These are phyloP conservation scores for Oreochromis tanganicae DNA, from an alignment of 2,113 vertebrate genomes.

Conservation along the genomic window DNA sequence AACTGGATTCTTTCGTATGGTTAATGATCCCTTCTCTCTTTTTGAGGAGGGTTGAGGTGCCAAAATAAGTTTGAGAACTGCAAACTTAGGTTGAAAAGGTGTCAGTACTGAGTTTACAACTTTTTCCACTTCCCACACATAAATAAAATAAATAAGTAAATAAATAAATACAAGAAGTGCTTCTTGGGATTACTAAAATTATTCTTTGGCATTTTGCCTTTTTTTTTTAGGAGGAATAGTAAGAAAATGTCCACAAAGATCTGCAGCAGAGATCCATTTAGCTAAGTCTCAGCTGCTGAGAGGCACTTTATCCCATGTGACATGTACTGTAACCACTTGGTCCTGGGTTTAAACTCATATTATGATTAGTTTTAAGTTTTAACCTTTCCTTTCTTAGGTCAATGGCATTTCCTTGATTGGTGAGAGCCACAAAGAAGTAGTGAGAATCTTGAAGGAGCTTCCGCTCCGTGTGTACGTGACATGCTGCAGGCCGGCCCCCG, in stretches of 20 bases:
- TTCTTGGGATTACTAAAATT: background rate
- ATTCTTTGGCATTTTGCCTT: background rate
- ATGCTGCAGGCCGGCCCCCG: conserved; percentile 81
- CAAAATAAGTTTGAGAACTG: background rate
- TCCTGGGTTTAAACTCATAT: background rate
- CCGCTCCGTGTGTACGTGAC: conserved; percentile 86
- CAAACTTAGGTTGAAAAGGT: background rate
- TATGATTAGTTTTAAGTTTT: background rate
- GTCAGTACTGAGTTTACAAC: background rate
- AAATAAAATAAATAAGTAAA: no score
- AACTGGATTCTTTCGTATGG: background rate
- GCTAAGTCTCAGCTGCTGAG: background rate
- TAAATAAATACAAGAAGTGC: background rate
- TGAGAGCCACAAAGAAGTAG: conserved; percentile 89
- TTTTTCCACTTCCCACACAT: background rate
- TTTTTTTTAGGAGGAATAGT: background rate
- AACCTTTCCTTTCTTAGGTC: conserved; percentile 65
- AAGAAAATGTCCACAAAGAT: background rate
- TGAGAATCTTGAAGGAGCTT: conserved; percentile 90
- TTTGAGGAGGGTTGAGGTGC: background rate
- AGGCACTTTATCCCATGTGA: background rate
- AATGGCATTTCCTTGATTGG: conserved; percentile 90
- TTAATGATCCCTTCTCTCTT: background rate
- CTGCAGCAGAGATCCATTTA: background rate
- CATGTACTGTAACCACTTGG: background rate